These are phyloP conservation scores for Sminthopsis crassicaudata DNA, from an alignment of 2,113 vertebrate species.

Conservation along the genomic window DNA sequence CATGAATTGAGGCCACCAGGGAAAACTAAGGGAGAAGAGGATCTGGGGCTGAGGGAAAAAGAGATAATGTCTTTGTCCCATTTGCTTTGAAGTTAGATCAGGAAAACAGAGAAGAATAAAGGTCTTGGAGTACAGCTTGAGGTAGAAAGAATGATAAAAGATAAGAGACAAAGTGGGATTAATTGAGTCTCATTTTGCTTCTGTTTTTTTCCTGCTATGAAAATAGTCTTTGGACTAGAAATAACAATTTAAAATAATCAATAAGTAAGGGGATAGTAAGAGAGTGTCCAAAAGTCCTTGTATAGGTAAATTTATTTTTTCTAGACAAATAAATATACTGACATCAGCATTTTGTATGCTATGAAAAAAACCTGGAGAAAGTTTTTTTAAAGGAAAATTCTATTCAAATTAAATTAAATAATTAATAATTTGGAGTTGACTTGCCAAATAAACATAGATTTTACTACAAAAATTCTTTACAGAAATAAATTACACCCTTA, in stretches of 20 bases:
- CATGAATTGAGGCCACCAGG: not conserved
- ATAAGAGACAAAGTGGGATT: not conserved
- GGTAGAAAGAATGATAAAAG: not conserved
- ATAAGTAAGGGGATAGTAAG: not conserved
- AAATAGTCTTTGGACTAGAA: not conserved
- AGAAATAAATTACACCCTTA: too few species aligned
- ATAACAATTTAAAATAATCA: not conserved
- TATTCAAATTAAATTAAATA: not conserved
- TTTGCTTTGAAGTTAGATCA: not conserved
- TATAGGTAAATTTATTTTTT: not conserved
- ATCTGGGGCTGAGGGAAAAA: not conserved
- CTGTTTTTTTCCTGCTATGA: not conserved
- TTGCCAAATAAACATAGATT: not conserved
- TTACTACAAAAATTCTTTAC: too few species aligned
- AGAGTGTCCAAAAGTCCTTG: not conserved
- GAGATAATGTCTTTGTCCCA: not conserved
- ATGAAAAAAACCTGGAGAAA: not conserved
- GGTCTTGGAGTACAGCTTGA: not conserved
- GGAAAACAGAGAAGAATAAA: not conserved
- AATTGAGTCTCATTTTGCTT: not conserved
- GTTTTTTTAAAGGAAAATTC: not conserved
- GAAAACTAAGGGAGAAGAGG: not conserved
- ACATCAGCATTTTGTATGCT: not conserved
- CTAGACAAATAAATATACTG: not conserved
- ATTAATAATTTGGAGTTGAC: not conserved